Evolutionary conservation across 2,113 vertebrate genomes (phyloP), one percentile per base, ranked within the genome.

Genomic region (Tauraco erythrolophus): DNA sequence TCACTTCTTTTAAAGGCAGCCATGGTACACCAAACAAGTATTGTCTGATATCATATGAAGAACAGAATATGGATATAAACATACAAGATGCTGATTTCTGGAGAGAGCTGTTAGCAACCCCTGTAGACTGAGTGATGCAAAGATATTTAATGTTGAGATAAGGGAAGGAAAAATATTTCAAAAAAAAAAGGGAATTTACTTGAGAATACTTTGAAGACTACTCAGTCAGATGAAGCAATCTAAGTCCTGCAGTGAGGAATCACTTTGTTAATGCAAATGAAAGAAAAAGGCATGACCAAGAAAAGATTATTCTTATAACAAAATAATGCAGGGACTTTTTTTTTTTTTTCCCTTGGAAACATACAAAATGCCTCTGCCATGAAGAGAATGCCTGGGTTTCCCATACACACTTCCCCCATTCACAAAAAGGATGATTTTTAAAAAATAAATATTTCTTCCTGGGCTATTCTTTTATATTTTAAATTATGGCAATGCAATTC

Each of bases 381-480:
- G 31, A 95, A 97, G 18, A 58, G 17, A 95, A 64, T 64, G 7
- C 51, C 85, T 56, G 17, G 5, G 64, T 48, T 78, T 81, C 51
- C 72, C 48, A 41, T 9, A 41, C 41, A 14, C 21, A n/a, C 19
- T 43, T 45, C 33, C 50, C 33, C 22, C 61, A 66, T 65, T 58
- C 68, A 89, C 8, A 50, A 65, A 39, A 78, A 30, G n/a, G 68
- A 39, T 43, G 19, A 46, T 58, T 88, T 51, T 92, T 60, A 75
- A 79, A 88, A 95, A 95, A 71, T 25, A 89, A 97, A 35, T 77
- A 93, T 64, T 77, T 92, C 23, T 86, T 94, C 33, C 43, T 68
- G 43, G 14, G 51, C 50, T 88, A 9, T 72, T 84, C 3, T 92
- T 75, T 91, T 60, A 3, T 62, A 48, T 80, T 93, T 95, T 48